phyloP scores from a whole-genome alignment of 2,888 invertebrate genomes.

The Drosophila stalkeri region DNA sequence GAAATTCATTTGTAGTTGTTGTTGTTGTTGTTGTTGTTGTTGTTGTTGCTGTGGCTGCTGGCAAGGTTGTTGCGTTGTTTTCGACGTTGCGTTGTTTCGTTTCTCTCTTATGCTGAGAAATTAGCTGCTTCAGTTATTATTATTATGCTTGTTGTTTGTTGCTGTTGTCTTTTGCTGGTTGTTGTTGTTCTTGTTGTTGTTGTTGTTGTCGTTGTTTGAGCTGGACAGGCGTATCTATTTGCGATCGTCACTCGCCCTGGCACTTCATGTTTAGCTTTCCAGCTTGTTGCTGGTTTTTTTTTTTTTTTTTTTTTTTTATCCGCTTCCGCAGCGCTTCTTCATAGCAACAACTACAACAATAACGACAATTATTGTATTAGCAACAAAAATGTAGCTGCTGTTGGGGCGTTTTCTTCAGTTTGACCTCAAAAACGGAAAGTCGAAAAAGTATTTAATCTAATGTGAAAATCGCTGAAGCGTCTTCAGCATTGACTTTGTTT shows the following conservation, averaged over 20 bases:
- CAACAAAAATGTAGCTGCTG: slow-evolving; percentile 58
- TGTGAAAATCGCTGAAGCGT: slow-evolving; percentile 79
- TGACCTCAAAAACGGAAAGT: slow-evolving; percentile 78
- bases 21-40: slow-evolving; percentile 75
- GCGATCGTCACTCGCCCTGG: slow-evolving; percentile 74
- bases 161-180: too few species aligned
- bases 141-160: slow-evolving; percentile 47
- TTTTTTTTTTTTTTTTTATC: slow-evolving; percentile 72
- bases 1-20: slow-evolving; percentile 73
- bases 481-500: slow-evolving; percentile 68
- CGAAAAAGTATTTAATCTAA: slow-evolving; percentile 76
- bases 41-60: slow-evolving; percentile 72
- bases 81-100: slow-evolving; percentile 56
- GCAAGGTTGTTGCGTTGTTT: slow-evolving; percentile 68
- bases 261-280: slow-evolving; percentile 76
- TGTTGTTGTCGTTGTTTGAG: slow-evolving; percentile 28
- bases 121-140: slow-evolving; percentile 80
- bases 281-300: slow-evolving; percentile 58
- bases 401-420: slow-evolving; percentile 59
- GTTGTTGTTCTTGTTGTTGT: slow-evolving; percentile 37
- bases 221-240: slow-evolving; percentile 70
- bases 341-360: slow-evolving; percentile 28
- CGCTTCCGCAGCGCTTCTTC: slow-evolving; percentile 70
- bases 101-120: slow-evolving; percentile 73
- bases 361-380: slow-evolving; percentile 73